phyloP scores from a whole-genome alignment of 1,140 invertebrate genomes.

The Gonatopus flavifemur region DNA sequence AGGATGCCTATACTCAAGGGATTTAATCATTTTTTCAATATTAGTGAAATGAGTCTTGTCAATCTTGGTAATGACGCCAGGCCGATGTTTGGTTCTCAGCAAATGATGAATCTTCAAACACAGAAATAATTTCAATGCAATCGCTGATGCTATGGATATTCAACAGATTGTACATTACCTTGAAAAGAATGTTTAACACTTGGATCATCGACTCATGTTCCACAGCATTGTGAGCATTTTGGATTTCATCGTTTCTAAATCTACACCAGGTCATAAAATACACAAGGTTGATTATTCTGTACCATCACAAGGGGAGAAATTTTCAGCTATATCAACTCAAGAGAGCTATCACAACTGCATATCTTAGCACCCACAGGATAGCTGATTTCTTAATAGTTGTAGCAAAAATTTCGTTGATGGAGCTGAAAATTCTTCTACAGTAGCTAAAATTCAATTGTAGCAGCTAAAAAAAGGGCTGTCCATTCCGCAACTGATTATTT shows the following conservation, averaged over 20 bases:
- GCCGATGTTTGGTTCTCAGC: constrained; percentile 24
- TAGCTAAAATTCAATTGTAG: too few relatives aligned
- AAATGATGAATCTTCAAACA: constrained; percentile 37
- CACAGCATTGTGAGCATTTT: background rate
- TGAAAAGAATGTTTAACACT: constrained; percentile 37
- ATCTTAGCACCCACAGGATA: too few relatives aligned
- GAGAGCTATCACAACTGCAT: too few relatives aligned
- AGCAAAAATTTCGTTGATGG: too few relatives aligned
- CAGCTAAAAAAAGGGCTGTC: too few relatives aligned
- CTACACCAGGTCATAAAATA: too few relatives aligned
- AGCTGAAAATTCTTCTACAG: too few relatives aligned
- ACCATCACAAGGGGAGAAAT: too few relatives aligned
- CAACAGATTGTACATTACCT: constrained; percentile 21
- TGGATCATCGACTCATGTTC: constrained; percentile 32
- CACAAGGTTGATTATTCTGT: too few relatives aligned
- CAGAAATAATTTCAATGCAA: background rate
- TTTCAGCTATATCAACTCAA: too few relatives aligned
- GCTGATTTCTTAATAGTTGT: too few relatives aligned
- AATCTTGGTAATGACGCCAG: constrained; percentile 38
- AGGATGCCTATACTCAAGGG: constrained; percentile 28
- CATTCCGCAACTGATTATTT: too few relatives aligned
- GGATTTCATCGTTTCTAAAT: constrained; percentile 21
- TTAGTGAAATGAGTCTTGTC: constrained; percentile 25
- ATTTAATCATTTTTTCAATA: constrained; percentile 39
- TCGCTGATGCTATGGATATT: background rate